Base-by-base conservation (phyloP, 2,113 vertebrate species). In the Collichthys lucidus region DNA sequence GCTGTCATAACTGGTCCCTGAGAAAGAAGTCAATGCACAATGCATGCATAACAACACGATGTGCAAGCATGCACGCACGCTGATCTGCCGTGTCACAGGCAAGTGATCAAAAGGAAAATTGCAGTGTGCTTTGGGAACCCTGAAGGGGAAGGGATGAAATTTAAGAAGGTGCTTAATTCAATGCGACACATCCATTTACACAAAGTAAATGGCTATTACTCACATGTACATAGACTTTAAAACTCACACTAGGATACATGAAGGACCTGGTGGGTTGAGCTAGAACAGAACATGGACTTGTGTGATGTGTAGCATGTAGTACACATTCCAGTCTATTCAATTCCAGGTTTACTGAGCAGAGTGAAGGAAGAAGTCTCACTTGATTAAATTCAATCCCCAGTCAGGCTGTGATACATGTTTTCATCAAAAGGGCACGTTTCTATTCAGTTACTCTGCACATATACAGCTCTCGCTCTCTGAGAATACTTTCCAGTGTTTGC, bases 81-180 rank as follows among this genome's bases (percentile, higher is more conserved):
- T 74, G 55, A 83, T 83, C 62, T 79, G 70, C 46, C 74, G 69
- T 79, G 83, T 85, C 80, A 87, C 66, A 86, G 72, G 60, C 65
- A 82, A 85, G 65, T 69, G 79, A 87, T 83, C 75, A 85, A 88
- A 92, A 88, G 71, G 72, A 87, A 86, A 86, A 88, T 82, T 82
- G 66, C 74, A 53, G 73, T 75, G 76, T 67, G 76, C 81, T 81
- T 74, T 77, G 70, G 86, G 66, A 90, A 74, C 80, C 82, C 85
- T 87, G 85, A 82, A 86, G 71, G 67, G 77, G 82, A 70, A 42
- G 60, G 80, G 75, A 83, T 87, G 61, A 72, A 86, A 88, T 90
- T 90, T 92, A 80, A 90, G 78, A 86, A 65, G 75, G 84, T 82
- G 77, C 79, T 87, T 91, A 88, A 91, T 89, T 88, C 80, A 86